Percentiles rank a stretch among this genome's conserved stretches.
phyloP scores from a whole-genome alignment of 2,797 vertebrate species.

The Silurus lanzhouensis region DNA sequence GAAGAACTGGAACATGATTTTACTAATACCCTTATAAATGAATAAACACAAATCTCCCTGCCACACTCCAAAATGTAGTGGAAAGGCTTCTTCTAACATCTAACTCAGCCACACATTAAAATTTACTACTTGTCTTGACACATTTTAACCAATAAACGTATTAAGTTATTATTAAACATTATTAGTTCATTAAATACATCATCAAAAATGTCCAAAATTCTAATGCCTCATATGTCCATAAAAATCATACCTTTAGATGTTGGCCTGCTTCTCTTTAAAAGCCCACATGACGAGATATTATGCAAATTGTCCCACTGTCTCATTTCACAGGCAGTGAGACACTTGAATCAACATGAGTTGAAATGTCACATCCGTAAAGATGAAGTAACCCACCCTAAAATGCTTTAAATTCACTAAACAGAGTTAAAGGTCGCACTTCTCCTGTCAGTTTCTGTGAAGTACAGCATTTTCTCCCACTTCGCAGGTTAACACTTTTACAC shows the following conservation, averaged over 20 bases:
- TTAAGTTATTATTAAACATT: not conserved
- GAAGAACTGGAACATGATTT: no score
- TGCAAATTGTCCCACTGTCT: not conserved
- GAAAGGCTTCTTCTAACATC: not conserved
- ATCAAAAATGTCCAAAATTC: not conserved
- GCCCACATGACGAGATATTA: not conserved
- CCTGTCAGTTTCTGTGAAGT: slow-evolving; percentile 1
- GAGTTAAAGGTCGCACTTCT: not conserved
- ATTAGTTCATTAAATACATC: not conserved
- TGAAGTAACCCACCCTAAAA: not conserved
- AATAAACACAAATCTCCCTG: not conserved
- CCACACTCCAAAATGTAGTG: not conserved
- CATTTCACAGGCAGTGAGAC: not conserved
- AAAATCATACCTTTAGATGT: not conserved
- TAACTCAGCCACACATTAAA: not conserved
- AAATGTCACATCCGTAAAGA: slow-evolving; percentile 5
- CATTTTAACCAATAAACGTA: not conserved
- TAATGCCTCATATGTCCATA: not conserved
- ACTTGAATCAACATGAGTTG: slow-evolving; percentile 7
- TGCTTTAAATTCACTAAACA: slow-evolving; percentile 10
- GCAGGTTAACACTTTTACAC: not conserved
- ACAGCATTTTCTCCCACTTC: slow-evolving; percentile 10
- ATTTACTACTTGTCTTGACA: not conserved
- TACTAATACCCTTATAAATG: no score
- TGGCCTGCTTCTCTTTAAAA: not conserved